phyloP scores from a whole-genome alignment of 2,888 invertebrate species.

The Loripinus fragilis region DNA sequence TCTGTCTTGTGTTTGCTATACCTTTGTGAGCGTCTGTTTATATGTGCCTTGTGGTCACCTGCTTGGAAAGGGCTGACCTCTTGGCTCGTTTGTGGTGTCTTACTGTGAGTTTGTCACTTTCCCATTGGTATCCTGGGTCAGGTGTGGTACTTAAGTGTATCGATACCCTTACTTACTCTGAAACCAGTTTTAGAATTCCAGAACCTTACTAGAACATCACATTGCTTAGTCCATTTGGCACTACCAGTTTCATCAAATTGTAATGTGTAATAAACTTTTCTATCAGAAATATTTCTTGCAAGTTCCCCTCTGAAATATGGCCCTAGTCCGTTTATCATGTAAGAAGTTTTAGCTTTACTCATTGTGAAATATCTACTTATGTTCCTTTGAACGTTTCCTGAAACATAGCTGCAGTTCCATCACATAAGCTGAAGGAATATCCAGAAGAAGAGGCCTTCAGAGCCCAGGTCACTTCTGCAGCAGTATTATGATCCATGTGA shows the following conservation, averaged over 20 bases:
- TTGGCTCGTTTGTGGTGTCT: too few species aligned
- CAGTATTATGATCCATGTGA: neutral
- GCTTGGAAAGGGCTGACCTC: too few species aligned
- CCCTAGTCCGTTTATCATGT: constrained; percentile 19
- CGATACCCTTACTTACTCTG: too few species aligned
- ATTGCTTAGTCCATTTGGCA: constrained; percentile 21
- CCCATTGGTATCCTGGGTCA: too few species aligned
- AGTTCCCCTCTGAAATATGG: constrained; percentile 20
- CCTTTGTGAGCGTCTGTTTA: too few species aligned
- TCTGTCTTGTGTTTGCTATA: too few species aligned
- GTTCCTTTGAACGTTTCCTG: constrained; percentile 23
- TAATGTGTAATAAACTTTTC: neutral
- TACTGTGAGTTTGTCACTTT: too few species aligned
- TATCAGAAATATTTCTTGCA: neutral
- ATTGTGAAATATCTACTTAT: constrained; percentile 27
- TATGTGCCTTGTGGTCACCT: too few species aligned
- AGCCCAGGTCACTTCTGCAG: neutral
- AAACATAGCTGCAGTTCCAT: constrained; percentile 19
- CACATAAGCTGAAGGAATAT: constrained; percentile 9
- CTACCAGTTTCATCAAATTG: constrained; percentile 36
- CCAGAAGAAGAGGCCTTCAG: neutral
- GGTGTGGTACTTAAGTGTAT: too few species aligned
- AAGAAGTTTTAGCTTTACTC: constrained; percentile 32
- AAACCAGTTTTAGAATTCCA: constrained; percentile 23
- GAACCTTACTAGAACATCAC: constrained; percentile 36